A percentile compares a stretch with the other conserved stretches of the same genome.
phyloP scores from a whole-genome alignment of 2,888 invertebrate species.

The Harpalus rubripes region DNA sequence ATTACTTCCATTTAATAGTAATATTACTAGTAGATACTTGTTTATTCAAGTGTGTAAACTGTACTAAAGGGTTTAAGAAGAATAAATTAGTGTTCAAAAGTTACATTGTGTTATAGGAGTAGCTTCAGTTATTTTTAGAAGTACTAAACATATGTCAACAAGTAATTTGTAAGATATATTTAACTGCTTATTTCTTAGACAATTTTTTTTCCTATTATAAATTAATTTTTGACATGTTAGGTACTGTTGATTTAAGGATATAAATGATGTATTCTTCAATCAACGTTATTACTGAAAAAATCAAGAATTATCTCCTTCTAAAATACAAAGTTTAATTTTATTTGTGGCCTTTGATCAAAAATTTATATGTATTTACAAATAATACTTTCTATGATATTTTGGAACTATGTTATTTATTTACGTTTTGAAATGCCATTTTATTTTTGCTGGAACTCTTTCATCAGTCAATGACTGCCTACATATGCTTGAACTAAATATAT shows the following conservation, averaged over 20 bases:
- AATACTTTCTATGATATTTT: conserved; percentile 11
- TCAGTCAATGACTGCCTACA: conserved; percentile 44
- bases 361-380: conserved; percentile 7
- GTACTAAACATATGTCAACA: conserved; percentile 3
- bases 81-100: not conserved
- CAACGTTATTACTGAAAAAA: too few species aligned
- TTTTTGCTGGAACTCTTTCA: conserved; percentile 37
- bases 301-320: not conserved
- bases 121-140: conserved; percentile 5
- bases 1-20: too few species aligned
- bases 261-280: too few species aligned
- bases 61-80: not conserved
- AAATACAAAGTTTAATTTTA: not conserved
- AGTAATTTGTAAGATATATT: conserved; percentile 25
- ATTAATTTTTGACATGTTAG: not conserved
- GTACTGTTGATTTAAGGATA: too few species aligned
- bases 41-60: not conserved
- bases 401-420: conserved; percentile 35
- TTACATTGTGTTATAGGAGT: not conserved
- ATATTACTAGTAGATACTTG: too few species aligned
- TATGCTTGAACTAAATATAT: conserved; percentile 37
- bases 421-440: conserved; percentile 32
- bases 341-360: not conserved
- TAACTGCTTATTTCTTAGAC: conserved; percentile 17
- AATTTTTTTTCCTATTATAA: not conserved